These are phyloP conservation scores for Acronicta leporina DNA, from an alignment of 2,888 invertebrate genomes.

Conservation along the genomic window DNA sequence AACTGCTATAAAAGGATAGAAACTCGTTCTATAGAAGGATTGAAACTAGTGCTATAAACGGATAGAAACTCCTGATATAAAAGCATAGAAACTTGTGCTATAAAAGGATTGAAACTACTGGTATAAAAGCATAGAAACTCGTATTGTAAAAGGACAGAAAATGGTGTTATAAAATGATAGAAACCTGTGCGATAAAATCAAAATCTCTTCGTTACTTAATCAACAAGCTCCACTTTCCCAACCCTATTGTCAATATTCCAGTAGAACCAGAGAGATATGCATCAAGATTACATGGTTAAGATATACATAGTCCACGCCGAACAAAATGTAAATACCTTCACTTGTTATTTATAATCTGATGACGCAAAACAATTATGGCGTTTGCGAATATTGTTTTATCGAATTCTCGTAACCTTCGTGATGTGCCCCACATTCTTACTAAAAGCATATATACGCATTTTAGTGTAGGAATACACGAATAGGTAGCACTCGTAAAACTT, in stretches of 20 bases:
- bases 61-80: too few relatives aligned
- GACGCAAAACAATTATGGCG: slow-evolving; percentile 41
- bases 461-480: slow-evolving; percentile 9
- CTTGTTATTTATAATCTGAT: slow-evolving; percentile 39
- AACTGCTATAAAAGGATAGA: too few relatives aligned
- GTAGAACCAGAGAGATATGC: slow-evolving; percentile 14
- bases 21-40: too few relatives aligned
- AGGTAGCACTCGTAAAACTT: slow-evolving; percentile 1
- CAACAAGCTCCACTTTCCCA: slow-evolving; percentile 4
- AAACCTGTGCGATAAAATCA: too few relatives aligned
- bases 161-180: too few relatives aligned
- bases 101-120: too few relatives aligned
- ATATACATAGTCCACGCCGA: slow-evolving; percentile 24
- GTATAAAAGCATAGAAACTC: too few relatives aligned
- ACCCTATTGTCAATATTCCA: slow-evolving; percentile 20
- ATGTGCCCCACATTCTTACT: slow-evolving; percentile 20
- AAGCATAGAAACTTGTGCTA: too few relatives aligned
- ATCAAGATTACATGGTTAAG: slow-evolving; percentile 39
- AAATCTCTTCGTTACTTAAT: too few relatives aligned
- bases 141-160: too few relatives aligned
- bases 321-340: slow-evolving; percentile 29
- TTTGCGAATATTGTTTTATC: slow-evolving; percentile 31
- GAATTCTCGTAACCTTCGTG: slow-evolving; percentile 23
- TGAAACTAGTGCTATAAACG: too few relatives aligned
- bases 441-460: slow-evolving; percentile 7